These are phyloP conservation scores for Torymus tubicola DNA, from an alignment of 2,888 invertebrate species.

Conservation along the genomic window DNA sequence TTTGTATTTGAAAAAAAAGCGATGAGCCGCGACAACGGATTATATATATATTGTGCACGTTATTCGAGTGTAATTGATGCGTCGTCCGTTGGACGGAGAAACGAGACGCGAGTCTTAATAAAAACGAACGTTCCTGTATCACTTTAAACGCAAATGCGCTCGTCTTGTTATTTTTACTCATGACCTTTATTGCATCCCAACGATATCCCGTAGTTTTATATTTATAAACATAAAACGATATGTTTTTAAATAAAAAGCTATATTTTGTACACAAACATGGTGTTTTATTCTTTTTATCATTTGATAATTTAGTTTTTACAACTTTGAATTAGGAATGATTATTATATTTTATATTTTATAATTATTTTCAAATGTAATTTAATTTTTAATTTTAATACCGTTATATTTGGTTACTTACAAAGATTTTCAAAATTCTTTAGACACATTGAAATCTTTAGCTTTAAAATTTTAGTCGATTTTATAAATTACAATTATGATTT, in stretches of 20 bases:
- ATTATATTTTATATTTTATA: too few species aligned
- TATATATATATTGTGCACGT: slow-evolving; percentile 1
- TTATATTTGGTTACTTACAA: neutral
- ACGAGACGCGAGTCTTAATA: slow-evolving; percentile 53
- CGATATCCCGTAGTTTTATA: neutral
- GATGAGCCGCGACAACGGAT: slow-evolving; percentile 33
- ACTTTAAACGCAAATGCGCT: slow-evolving; percentile 22
- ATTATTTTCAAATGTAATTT: too few species aligned
- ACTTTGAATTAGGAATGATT: too few species aligned
- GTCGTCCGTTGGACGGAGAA: slow-evolving; percentile 27
- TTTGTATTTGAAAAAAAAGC: slow-evolving; percentile 32
- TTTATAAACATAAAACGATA: neutral
- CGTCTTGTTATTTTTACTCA: slow-evolving; percentile 24
- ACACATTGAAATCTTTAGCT: too few species aligned
- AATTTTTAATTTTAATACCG: too few species aligned
- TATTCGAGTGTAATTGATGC: slow-evolving; percentile 28
- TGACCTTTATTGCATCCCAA: neutral
- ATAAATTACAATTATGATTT: too few species aligned
- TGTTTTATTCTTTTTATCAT: slow-evolving; percentile 1
- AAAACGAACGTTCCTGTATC: slow-evolving; percentile 59
- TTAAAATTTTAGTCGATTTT: too few species aligned
- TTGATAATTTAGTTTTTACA: neutral
- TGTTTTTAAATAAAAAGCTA: slow-evolving; percentile 17
- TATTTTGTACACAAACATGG: neutral
- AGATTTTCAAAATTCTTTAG: neutral